A percentile compares a stretch with the other conserved stretches of the same genome.
These are phyloP conservation scores for Ophion obscuratus DNA, from an alignment of 2,888 invertebrate genomes.

Conservation along the genomic window DNA sequence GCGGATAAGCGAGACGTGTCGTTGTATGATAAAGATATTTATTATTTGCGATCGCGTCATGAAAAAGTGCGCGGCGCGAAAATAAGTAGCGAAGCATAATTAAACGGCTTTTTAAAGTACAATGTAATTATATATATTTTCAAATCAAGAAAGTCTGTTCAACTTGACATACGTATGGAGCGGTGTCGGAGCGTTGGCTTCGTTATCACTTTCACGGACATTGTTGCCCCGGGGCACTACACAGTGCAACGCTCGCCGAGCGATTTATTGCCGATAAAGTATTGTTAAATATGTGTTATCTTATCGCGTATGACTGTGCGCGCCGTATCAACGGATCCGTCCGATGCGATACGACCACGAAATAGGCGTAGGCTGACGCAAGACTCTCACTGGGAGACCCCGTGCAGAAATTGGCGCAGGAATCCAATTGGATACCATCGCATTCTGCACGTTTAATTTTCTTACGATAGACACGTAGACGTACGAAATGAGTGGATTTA, in stretches of 20 bases:
- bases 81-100: not conserved
- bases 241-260: not conserved
- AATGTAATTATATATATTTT: not conserved
- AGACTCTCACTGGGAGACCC: conserved; percentile 6
- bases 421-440: no score
- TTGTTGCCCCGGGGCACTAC: not conserved
- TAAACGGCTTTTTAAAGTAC: not conserved
- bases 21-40: not conserved
- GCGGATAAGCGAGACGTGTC: not conserved
- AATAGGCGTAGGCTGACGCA: not conserved
- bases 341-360: not conserved
- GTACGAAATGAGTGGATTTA: no score
- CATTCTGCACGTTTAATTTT: no score
- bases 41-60: not conserved
- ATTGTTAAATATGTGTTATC: conserved; percentile 30
- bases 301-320: conserved; percentile 23
- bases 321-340: conserved; percentile 11
- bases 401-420: no score
- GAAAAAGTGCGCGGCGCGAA: not conserved
- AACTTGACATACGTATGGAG: not conserved
- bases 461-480: no score
- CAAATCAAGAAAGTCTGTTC: not conserved
- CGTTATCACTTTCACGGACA: not conserved
- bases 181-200: not conserved
- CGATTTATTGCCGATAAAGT: conserved; percentile 12